Conservation (phyloP, 1,140 invertebrate genomes). For the Saccostrea echinata region DNA sequence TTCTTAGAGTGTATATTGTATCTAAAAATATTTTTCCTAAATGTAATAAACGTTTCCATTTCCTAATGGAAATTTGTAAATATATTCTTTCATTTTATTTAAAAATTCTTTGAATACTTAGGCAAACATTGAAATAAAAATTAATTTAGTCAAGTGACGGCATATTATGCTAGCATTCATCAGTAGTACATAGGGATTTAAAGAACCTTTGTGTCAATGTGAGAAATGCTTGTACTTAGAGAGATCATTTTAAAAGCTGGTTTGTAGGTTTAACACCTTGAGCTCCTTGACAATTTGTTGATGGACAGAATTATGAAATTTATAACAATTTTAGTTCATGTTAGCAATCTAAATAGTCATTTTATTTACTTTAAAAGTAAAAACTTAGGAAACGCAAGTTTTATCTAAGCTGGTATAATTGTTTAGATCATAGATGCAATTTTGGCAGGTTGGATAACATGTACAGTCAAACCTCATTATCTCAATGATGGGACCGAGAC, state of each 20-base stretch:
- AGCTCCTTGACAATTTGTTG: not conserved
- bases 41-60: not conserved
- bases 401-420: too few species aligned
- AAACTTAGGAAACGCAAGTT: too few species aligned
- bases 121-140: conserved; percentile 27
- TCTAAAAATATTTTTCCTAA: too few species aligned
- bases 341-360: too few species aligned
- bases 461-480: too few species aligned
- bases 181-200: not conserved
- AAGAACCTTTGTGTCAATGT: conserved; percentile 18
- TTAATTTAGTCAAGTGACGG: not conserved
- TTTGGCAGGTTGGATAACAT: too few species aligned
- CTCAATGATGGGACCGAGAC: too few species aligned
- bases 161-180: not conserved
- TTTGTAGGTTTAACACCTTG: not conserved
- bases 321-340: not conserved
- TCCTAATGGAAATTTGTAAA: not conserved
- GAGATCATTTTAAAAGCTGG: not conserved
- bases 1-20: too few species aligned
- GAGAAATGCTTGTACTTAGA: not conserved
- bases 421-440: too few species aligned
- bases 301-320: not conserved
- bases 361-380: too few species aligned
- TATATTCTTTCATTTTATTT: not conserved
- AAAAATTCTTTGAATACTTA: not conserved